Evolutionary conservation across 2,797 vertebrate species (phyloP).

Genomic region (Kryptolebias ocellatus): DNA sequence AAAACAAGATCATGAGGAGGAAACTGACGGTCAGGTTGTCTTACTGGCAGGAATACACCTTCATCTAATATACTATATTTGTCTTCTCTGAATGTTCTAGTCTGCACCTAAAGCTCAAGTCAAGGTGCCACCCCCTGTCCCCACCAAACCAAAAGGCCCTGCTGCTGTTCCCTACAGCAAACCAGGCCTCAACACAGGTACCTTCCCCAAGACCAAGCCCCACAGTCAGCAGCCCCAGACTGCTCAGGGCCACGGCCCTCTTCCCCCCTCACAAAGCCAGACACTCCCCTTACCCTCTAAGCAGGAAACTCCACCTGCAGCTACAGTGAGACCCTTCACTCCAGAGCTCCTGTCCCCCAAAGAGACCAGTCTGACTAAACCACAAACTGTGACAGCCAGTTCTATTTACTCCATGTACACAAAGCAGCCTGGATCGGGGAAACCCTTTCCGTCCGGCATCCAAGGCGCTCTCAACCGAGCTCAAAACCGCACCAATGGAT

Average conservation of each 20-base stretch:
- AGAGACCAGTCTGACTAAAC: slow-evolving; percentile 87
- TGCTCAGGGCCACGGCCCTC: slow-evolving; percentile 70
- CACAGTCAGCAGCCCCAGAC: slow-evolving; percentile 74
- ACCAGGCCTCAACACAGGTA: slow-evolving; percentile 71
- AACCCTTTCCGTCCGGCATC: slow-evolving; percentile 84
- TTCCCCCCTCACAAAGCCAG: slow-evolving; percentile 77
- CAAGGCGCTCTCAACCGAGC: slow-evolving; percentile 84
- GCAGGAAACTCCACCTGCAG: slow-evolving; percentile 91
- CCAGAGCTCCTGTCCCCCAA: slow-evolving; percentile 89
- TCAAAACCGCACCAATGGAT: slow-evolving; percentile 85
- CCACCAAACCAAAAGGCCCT: slow-evolving; percentile 94
- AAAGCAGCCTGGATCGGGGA: slow-evolving; percentile 85
- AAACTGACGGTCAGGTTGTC: background rate
- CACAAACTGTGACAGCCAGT: slow-evolving; percentile 89
- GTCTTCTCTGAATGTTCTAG: slow-evolving; percentile 69
- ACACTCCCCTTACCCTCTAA: slow-evolving; percentile 86
- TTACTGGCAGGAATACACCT: background rate
- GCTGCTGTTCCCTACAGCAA: slow-evolving; percentile 83
- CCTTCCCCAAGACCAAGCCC: slow-evolving; percentile 85
- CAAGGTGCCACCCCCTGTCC: slow-evolving; percentile 97
- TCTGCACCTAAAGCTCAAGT: slow-evolving; percentile 82
- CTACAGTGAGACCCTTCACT: slow-evolving; percentile 93
- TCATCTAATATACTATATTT: slow-evolving; percentile 9
- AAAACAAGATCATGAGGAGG: background rate
- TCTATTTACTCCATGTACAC: slow-evolving; percentile 99